phyloP scores from a whole-genome alignment of 2,797 vertebrate genomes.

The Pseudomugil tenellus region DNA sequence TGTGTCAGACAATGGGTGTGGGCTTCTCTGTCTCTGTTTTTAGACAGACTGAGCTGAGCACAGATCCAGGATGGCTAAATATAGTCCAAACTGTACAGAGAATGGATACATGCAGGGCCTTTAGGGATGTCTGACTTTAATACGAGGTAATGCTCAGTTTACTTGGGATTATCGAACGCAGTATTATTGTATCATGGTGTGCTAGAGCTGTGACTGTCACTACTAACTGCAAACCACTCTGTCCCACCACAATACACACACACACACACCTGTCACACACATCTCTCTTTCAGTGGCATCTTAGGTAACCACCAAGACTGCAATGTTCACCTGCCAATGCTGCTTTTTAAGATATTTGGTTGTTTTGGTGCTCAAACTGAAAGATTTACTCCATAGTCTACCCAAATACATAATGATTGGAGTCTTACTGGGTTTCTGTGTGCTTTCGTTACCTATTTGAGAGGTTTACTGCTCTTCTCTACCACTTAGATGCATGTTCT shows the following conservation, averaged over 20 bases:
- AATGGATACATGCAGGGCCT: slow-evolving; percentile 63
- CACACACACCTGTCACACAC: slow-evolving; percentile 55
- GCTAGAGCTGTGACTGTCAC: slow-evolving; percentile 54
- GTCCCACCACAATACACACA: slow-evolving; percentile 13
- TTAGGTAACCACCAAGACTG: slow-evolving; percentile 23
- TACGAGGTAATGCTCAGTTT: slow-evolving; percentile 78
- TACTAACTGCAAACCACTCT: slow-evolving; percentile 37
- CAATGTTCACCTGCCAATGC: slow-evolving; percentile 44
- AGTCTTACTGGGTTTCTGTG: neutral
- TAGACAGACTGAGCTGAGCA: slow-evolving; percentile 65
- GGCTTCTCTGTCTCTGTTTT: slow-evolving; percentile 74
- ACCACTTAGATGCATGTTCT: slow-evolving; percentile 12
- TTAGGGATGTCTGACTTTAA: slow-evolving; percentile 69
- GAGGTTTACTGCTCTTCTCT: slow-evolving; percentile 14
- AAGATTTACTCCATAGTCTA: neutral
- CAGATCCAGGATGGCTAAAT: slow-evolving; percentile 68
- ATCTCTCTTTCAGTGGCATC: slow-evolving; percentile 41
- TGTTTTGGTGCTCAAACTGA: slow-evolving; percentile 25
- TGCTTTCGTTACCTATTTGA: neutral
- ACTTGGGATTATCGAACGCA: slow-evolving; percentile 67
- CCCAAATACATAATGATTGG: neutral
- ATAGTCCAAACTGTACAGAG: slow-evolving; percentile 62
- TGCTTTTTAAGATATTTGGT: slow-evolving; percentile 18
- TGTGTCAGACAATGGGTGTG: slow-evolving; percentile 65
- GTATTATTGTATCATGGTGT: slow-evolving; percentile 71